Percentiles rank a stretch among this genome's conserved stretches.
These are phyloP conservation scores for Pheosia gnoma DNA, from an alignment of 2,888 invertebrate species.

Conservation along the genomic window DNA sequence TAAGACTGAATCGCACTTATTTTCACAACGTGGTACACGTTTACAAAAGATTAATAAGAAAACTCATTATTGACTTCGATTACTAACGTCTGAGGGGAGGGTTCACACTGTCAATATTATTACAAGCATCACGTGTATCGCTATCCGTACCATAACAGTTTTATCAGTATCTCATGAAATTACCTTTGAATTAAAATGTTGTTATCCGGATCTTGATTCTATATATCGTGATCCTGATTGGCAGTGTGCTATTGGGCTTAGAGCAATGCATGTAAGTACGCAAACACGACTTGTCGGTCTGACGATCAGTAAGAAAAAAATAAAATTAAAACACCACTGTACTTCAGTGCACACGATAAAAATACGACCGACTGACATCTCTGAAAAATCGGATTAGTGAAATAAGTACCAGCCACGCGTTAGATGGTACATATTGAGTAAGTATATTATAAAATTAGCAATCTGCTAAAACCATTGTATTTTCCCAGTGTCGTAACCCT, in stretches of 20 bases:
- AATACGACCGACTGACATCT: not conserved
- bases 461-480: not conserved
- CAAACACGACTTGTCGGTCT: too few relatives aligned
- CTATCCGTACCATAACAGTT: too few relatives aligned
- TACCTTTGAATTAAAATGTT: too few relatives aligned
- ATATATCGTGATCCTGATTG: too few relatives aligned
- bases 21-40: constrained; percentile 10
- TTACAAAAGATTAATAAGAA: constrained; percentile 6
- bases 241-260: too few relatives aligned
- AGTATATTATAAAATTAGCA: not conserved
- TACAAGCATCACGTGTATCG: too few relatives aligned
- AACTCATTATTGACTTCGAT: constrained; percentile 14
- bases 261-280: too few relatives aligned
- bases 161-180: too few relatives aligned
- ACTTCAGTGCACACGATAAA: too few relatives aligned
- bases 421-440: not conserved
- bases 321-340: not conserved
- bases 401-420: not conserved
- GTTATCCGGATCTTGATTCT: too few relatives aligned
- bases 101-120: too few relatives aligned
- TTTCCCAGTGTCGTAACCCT: not conserved
- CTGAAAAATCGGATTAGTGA: not conserved
- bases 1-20: constrained; percentile 8
- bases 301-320: too few relatives aligned
- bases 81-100: not conserved